A percentile compares a stretch with the other conserved stretches of the same genome.
Conservation (phyloP, 53 echinoderm and acorn worm genomes). For the Echinarachnius parma region DNA sequence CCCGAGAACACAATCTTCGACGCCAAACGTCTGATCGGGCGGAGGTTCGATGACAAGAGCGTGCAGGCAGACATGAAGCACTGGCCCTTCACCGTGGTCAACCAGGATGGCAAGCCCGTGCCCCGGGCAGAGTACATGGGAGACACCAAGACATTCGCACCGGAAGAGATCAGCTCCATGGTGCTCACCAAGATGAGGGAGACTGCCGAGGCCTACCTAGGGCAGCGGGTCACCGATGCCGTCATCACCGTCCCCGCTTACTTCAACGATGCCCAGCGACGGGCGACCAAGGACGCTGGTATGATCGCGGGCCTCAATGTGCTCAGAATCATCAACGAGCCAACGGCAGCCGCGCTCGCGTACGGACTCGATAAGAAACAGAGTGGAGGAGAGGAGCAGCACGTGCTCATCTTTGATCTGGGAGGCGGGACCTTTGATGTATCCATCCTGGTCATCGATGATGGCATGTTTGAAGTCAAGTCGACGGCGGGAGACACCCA, state of each 20-base stretch:
- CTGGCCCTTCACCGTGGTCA: constrained; percentile 52
- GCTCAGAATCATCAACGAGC: constrained; percentile 89
- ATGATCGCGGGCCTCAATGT: constrained; percentile 84
- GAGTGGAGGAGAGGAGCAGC: constrained; percentile 42
- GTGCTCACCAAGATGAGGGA: constrained; percentile 83
- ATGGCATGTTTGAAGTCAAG: constrained; percentile 86
- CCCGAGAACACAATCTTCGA: constrained; percentile 55
- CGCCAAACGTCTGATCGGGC: constrained; percentile 60
- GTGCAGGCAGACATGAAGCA: constrained; percentile 59
- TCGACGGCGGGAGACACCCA: constrained; percentile 89
- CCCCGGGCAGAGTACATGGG: constrained; percentile 56
- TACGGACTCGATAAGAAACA: constrained; percentile 96
- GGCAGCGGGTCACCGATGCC: constrained; percentile 77
- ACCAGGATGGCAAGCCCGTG: constrained; percentile 44
- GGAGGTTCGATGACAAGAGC: constrained; percentile 29
- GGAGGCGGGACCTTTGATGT: constrained; percentile 93
- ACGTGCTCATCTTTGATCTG: constrained; percentile 75
- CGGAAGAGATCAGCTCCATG: constrained; percentile 94
- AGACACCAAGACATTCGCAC: constrained; percentile 66
- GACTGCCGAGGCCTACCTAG: constrained; percentile 83
- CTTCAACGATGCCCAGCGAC: constrained; percentile 94
- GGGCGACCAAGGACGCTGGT: constrained; percentile 95
- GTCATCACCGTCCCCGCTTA: constrained; percentile 94
- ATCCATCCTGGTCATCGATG: constrained; percentile 75
- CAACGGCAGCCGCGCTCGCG: constrained; percentile 92